Evolutionary conservation across 1,140 invertebrate genomes (phyloP).

Genomic region (Trichomalopsis sarcophagae): DNA sequence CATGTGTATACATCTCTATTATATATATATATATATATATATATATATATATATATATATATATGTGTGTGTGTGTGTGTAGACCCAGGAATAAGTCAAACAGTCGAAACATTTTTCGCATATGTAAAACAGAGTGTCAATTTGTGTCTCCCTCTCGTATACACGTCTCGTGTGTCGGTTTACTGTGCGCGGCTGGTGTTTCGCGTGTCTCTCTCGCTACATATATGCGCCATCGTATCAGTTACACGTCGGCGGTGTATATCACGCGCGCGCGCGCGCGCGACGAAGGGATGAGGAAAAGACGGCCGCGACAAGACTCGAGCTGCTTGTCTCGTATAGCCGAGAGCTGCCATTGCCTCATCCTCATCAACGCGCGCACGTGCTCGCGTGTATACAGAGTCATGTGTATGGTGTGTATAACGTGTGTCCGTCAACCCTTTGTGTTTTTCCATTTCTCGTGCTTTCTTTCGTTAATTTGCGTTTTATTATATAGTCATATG

Average conservation of each 20-base stretch:
- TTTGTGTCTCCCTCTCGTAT: background rate
- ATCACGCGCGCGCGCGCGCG: background rate
- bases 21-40: too few relatives aligned
- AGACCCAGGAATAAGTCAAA: background rate
- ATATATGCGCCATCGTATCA: constrained; percentile 4
- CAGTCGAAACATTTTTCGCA: constrained; percentile 32
- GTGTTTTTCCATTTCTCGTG: background rate
- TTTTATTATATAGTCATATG: background rate
- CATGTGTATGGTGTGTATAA: background rate
- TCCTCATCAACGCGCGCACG: constrained; percentile 13
- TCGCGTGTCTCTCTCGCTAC: background rate
- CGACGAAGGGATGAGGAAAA: constrained; percentile 1
- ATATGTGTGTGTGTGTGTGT: too few relatives aligned
- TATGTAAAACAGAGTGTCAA: constrained; percentile 10
- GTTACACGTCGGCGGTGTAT: background rate
- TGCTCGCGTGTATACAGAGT: background rate
- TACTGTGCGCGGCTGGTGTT: background rate
- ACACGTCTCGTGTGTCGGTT: background rate
- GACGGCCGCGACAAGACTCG: background rate
- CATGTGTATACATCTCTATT: background rate
- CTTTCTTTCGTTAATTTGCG: background rate
- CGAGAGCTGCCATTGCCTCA: background rate
- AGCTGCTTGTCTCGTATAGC: background rate
- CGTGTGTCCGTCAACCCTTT: constrained; percentile 6
- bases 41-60: too few relatives aligned